These are phyloP conservation scores for Platanista minor DNA, from an alignment of 2,113 vertebrate genomes.

Conservation along the genomic window DNA sequence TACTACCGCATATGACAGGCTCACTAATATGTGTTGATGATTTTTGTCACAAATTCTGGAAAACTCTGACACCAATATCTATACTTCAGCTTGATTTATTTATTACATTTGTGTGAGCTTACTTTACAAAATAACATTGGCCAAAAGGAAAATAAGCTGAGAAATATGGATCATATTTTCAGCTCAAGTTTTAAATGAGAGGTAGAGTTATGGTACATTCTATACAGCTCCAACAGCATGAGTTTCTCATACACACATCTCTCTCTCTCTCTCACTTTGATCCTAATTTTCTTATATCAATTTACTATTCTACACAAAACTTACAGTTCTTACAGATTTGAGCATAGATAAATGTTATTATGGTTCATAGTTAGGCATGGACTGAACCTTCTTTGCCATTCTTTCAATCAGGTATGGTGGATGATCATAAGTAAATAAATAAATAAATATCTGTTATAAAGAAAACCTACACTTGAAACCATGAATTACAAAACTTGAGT, in stretches of 20 bases:
- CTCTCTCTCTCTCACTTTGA: not conserved
- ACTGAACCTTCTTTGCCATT: no score
- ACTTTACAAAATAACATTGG: not conserved
- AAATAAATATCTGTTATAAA: not conserved
- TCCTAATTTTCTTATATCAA: not conserved
- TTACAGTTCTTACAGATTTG: not conserved
- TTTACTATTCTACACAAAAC: not conserved
- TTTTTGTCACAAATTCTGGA: not conserved
- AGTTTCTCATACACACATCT: not conserved
- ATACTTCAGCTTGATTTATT: not conserved
- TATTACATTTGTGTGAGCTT: not conserved
- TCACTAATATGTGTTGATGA: not conserved
- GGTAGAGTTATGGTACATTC: not conserved
- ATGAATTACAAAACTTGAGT: not conserved
- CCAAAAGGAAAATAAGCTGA: not conserved
- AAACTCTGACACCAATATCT: not conserved
- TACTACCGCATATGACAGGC: no score
- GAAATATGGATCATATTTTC: not conserved
- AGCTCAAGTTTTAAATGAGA: not conserved
- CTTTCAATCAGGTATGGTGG: not conserved
- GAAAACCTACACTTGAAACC: not conserved
- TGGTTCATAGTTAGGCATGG: not conserved
- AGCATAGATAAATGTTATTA: not conserved
- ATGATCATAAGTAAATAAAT: not conserved
- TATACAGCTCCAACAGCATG: not conserved